Conservation (phyloP, 1,140 invertebrate genomes). For the Conus betulinus region DNA sequence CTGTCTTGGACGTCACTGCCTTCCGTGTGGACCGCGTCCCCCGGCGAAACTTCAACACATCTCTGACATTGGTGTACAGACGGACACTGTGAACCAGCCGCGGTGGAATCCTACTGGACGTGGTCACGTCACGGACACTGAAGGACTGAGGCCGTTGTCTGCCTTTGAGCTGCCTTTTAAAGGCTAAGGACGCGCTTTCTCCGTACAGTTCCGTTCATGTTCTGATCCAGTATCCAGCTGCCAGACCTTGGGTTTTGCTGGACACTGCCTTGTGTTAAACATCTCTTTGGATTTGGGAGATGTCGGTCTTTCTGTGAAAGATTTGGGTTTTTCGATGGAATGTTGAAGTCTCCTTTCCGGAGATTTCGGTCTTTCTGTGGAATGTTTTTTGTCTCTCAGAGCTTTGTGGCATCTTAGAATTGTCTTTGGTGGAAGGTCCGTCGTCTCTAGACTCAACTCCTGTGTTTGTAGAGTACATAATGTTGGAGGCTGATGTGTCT, state of each 20-base stretch:
- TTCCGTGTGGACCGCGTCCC: not conserved
- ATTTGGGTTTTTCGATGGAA: too few relatives aligned
- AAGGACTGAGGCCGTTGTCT: not conserved
- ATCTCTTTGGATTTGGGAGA: too few relatives aligned
- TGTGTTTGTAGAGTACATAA: not conserved
- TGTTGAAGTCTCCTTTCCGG: too few relatives aligned
- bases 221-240: too few relatives aligned
- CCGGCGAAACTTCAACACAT: not conserved
- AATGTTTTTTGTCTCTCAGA: not conserved
- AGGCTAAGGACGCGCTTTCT: too few relatives aligned
- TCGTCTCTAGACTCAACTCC: not conserved
- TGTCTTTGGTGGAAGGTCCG: not conserved
- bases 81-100: not conserved
- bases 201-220: too few relatives aligned
- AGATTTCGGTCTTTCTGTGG: too few relatives aligned
- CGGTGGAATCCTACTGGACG: not conserved
- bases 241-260: too few relatives aligned
- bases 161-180: too few relatives aligned
- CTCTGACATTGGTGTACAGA: not conserved
- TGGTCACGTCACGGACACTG: not conserved
- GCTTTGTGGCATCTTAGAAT: not conserved
- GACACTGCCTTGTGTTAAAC: too few relatives aligned
- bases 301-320: too few relatives aligned
- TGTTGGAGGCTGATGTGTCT: not conserved
- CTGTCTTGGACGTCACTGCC: not conserved